Percentiles rank a stretch among this genome's conserved stretches.
These are phyloP conservation scores for Adelphocoris suturalis DNA, from an alignment of 2,888 invertebrate genomes.

Conservation along the genomic window DNA sequence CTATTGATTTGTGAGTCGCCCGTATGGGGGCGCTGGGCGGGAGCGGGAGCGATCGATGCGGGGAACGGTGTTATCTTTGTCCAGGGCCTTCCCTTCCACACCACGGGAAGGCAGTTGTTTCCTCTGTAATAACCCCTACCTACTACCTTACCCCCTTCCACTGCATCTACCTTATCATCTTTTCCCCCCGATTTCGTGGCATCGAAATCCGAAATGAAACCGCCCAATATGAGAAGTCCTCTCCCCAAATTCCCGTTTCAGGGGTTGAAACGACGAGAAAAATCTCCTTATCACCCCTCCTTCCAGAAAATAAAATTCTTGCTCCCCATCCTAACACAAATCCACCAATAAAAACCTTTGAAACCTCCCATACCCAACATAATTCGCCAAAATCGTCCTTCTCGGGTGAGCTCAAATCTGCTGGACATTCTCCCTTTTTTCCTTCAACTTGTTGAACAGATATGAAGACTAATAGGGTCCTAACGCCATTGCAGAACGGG, in stretches of 20 bases:
- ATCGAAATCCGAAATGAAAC: not conserved
- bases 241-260: not conserved
- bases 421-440: not conserved
- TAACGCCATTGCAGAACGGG: slow-evolving; percentile 67
- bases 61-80: slow-evolving; percentile 69
- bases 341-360: not conserved
- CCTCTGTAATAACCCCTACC: slow-evolving; percentile 50
- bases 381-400: slow-evolving; percentile 1
- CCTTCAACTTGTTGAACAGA: slow-evolving; percentile 65
- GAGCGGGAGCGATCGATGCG: slow-evolving; percentile 62
- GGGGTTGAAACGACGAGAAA: not conserved
- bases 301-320: not conserved
- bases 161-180: not conserved
- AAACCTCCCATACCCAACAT: not conserved
- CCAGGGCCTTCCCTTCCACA: slow-evolving; percentile 57
- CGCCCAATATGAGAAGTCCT: not conserved
- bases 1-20: slow-evolving; percentile 71
- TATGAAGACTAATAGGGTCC: slow-evolving; percentile 57
- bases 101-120: slow-evolving; percentile 60
- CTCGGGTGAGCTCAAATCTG: not conserved
- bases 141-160: not conserved
- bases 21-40: slow-evolving; percentile 67
- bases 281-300: not conserved
- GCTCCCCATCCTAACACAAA: not conserved
- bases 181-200: not conserved